phyloP scores from a whole-genome alignment of 2,113 vertebrate species.

The Sander vitreus region DNA sequence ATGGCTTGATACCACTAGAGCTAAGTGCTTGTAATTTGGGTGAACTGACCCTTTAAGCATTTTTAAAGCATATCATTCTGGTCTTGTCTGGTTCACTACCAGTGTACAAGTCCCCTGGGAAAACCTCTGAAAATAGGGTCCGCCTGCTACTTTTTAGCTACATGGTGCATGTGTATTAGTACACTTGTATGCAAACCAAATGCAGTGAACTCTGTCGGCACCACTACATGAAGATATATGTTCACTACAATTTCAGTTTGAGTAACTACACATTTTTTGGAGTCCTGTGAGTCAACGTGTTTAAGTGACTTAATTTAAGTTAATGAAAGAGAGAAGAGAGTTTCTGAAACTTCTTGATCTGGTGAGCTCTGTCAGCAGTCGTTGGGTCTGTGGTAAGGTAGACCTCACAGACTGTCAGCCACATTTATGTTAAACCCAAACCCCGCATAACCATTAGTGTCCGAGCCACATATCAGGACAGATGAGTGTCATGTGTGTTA shows the following conservation, averaged over 20 bases:
- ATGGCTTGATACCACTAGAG: background rate
- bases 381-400: conserved; percentile 30
- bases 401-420: conserved; percentile 66
- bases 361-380: conserved; percentile 36
- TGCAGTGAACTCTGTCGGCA: conserved; percentile 16
- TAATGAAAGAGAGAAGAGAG: conserved; percentile 29
- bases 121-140: background rate
- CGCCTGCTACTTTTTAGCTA: background rate
- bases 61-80: conserved; percentile 19
- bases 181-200: conserved; percentile 6
- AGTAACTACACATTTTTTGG: conserved; percentile 33
- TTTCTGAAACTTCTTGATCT: conserved; percentile 45
- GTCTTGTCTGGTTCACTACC: conserved; percentile 19
- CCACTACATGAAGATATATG: conserved; percentile 41
- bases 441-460: conserved; percentile 7
- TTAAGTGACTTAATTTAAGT: conserved; percentile 45
- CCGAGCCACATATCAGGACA: conserved; percentile 2
- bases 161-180: background rate
- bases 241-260: conserved; percentile 16
- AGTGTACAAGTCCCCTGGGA: conserved; percentile 22
- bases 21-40: background rate
- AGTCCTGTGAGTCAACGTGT: conserved; percentile 48
- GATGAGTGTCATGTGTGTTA: conserved; percentile 12
- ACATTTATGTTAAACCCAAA: conserved; percentile 37
- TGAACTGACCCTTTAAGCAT: conserved; percentile 1